These are phyloP conservation scores for Tipula helvola DNA, from an alignment of 2,888 invertebrate genomes.

Conservation along the genomic window DNA sequence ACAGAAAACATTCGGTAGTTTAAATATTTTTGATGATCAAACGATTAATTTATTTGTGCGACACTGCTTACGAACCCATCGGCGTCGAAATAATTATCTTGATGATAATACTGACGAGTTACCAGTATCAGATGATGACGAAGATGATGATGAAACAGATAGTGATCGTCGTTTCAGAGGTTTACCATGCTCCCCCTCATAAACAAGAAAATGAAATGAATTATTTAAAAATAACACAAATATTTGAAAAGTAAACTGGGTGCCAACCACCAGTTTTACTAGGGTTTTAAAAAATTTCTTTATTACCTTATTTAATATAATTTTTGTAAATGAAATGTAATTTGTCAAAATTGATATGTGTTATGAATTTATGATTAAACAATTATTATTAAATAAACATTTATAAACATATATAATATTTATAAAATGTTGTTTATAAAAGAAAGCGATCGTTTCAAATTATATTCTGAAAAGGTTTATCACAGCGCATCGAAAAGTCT, in stretches of 20 bases:
- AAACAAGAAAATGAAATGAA: neutral
- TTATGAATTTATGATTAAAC: neutral
- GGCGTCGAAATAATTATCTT: conserved; percentile 6
- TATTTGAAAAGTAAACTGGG: neutral
- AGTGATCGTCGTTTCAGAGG: neutral
- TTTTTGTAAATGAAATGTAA: neutral
- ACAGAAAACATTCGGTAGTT: neutral
- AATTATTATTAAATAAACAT: neutral
- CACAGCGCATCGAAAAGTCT: no score
- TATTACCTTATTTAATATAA: neutral
- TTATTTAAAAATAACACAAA: neutral
- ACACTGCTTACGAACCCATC: conserved; percentile 23
- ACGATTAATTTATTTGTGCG: conserved; percentile 29
- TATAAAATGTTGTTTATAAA: neutral
- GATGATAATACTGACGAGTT: conserved; percentile 6
- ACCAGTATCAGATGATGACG: neutral
- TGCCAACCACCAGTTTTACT: neutral
- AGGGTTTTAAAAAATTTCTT: neutral
- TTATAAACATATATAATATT: neutral
- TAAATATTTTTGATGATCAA: conserved; percentile 22
- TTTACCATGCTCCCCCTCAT: conserved; percentile 10
- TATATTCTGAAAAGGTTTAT: no score
- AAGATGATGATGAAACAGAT: conserved; percentile 6
- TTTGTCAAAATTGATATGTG: neutral
- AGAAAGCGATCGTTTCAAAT: no score